Base-by-base conservation (phyloP, 2,797 vertebrate species). In the Garrulus glandarius region DNA sequence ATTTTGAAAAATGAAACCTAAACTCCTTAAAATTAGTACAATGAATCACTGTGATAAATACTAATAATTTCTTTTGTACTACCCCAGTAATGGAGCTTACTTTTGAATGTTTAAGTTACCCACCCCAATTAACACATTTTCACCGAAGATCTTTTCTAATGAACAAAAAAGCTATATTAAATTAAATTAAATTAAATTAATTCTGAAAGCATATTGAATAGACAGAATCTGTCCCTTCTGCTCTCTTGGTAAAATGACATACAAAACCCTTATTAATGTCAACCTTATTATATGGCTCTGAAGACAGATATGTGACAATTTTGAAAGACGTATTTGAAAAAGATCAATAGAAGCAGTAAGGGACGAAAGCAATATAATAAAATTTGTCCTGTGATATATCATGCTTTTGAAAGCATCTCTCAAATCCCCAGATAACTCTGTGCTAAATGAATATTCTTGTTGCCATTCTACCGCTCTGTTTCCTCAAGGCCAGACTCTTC, bases 1-100 rank as follows among this genome's bases (percentile, higher is more conserved):
- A 64, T 53, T 79, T 74, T 95, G 49, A 91, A 92, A 81, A 95
- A 80, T 87, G 41, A 86, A 91, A 56, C 71, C 82, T 85, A 83
- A 88, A 26, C 64, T 74, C 71, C 67, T 39, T 57, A 56, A 53
- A 60, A 96, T 94, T 82, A 97, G 79, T 69, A 86, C 79, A 87
- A 91, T 87, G 84, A 89, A 96, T 97, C 95, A 93, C 30, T 49
- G 71, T 89, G 95, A 97, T 95, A 97, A 97, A 96, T 85, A 84
- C 72, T 84, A 92, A 97, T 93, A 84, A 94, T 79, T 96, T 77
- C 57, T 52, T 81, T 83, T 91, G 61, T 87, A 94, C 91, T 94
- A 74, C 43, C 18, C 32, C 68, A 85, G 23, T 90, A 88, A 68
- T 16, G 41, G 74, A 84, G 50, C 47, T 92, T 94, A 77, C 47